phyloP scores from a whole-genome alignment of 2,113 vertebrate species.

The Peucedramus taeniatus region DNA sequence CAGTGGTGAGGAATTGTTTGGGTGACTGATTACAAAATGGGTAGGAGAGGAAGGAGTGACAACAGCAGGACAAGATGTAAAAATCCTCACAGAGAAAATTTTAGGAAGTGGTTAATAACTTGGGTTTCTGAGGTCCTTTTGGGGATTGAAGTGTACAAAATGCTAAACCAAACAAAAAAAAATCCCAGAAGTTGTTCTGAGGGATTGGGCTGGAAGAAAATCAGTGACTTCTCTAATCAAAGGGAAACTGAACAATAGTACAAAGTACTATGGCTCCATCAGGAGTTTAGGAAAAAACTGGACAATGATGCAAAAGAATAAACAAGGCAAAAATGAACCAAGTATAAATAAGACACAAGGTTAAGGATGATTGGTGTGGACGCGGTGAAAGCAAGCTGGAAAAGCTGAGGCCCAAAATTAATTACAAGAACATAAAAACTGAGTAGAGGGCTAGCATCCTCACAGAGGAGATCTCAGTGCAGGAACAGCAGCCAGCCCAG shows the following conservation, averaged over 20 bases:
- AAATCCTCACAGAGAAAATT: neutral
- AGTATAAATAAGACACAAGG: neutral
- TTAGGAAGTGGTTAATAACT: neutral
- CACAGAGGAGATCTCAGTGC: neutral
- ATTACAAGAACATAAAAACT: neutral
- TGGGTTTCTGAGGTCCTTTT: accelerated
- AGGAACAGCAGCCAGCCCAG: neutral
- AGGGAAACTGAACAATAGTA: neutral
- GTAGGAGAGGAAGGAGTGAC: neutral
- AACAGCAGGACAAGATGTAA: neutral
- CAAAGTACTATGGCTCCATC: neutral
- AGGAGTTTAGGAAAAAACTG: neutral
- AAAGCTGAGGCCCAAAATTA: neutral
- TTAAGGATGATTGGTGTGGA: neutral
- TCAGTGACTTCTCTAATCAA: neutral
- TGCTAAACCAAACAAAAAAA: neutral
- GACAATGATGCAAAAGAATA: neutral
- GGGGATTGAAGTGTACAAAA: neutral
- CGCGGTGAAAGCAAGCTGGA: neutral
- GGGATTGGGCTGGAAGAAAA: neutral
- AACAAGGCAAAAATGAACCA: neutral
- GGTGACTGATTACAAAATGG: neutral
- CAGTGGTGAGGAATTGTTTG: neutral
- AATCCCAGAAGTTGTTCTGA: neutral
- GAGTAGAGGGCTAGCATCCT: neutral